Evolutionary conservation across 2,113 vertebrate genomes (phyloP).

Genomic region (Plecturocebus donacophilus): DNA sequence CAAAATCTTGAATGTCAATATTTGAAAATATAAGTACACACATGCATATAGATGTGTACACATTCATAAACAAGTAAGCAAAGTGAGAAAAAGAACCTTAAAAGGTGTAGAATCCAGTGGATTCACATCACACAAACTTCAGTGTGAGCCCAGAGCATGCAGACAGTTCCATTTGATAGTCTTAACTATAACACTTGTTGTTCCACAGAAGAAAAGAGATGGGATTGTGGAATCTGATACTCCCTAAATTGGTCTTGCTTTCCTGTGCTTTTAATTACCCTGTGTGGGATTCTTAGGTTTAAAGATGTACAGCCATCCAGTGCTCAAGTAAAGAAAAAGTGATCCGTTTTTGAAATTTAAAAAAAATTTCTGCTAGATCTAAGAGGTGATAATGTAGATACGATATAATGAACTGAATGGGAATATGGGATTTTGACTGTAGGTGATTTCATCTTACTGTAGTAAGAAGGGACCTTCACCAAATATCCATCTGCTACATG

Average conservation of each 20-base stretch:
- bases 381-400: neutral
- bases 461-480: neutral
- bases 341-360: neutral
- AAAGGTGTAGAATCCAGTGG: neutral
- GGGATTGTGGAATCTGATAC: neutral
- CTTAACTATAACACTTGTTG: neutral
- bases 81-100: neutral
- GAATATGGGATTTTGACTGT: neutral
- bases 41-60: neutral
- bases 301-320: neutral
- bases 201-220: neutral
- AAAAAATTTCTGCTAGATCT: neutral
- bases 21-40: neutral
- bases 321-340: neutral
- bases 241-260: neutral
- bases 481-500: neutral
- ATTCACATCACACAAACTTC: neutral
- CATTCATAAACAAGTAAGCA: neutral
- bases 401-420: neutral
- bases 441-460: neutral
- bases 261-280: neutral
- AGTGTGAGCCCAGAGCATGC: neutral
- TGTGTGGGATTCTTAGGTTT: neutral
- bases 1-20: neutral
- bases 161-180: neutral